Percentiles rank a stretch among this genome's conserved stretches.
phyloP scores from a whole-genome alignment of 2,113 vertebrate species.

The Sarotherodon lohbergeri region DNA sequence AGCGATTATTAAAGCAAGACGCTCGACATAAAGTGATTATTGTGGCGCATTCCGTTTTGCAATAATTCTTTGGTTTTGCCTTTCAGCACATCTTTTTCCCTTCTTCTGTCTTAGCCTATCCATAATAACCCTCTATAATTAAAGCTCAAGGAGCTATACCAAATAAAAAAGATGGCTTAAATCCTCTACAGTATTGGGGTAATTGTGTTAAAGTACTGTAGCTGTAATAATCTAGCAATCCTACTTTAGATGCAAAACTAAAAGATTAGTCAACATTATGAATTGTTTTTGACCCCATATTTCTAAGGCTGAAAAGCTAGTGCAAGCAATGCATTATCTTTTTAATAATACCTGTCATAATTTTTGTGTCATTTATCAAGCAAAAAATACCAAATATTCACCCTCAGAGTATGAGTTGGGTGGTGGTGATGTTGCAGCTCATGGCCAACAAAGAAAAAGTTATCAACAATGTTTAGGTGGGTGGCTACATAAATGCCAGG shows the following conservation, averaged over 20 bases:
- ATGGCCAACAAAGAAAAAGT: neutral
- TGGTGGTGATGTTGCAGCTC: neutral
- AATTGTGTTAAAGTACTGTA: neutral
- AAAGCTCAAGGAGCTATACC: neutral
- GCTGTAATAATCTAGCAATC: neutral
- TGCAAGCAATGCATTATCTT: neutral
- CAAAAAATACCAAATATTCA: neutral
- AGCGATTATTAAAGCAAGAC: neutral
- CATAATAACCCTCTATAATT: neutral
- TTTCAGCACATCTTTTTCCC: neutral
- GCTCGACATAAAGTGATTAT: neutral
- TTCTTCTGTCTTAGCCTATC: neutral
- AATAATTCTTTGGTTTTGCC: neutral
- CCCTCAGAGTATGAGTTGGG: neutral
- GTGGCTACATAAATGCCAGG: rapidly evolving
- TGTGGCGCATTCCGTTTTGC: neutral
- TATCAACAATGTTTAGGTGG: neutral
- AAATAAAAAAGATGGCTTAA: neutral
- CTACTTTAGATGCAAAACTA: neutral
- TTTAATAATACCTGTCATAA: neutral
- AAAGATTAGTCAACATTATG: neutral
- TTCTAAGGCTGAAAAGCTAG: neutral
- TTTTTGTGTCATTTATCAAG: neutral
- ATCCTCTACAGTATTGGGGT: neutral
- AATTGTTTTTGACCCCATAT: neutral